Evolutionary conservation across 2,797 vertebrate species (phyloP), one percentile per base, ranked within the genome.

Genomic region (Ibycter americanus): DNA sequence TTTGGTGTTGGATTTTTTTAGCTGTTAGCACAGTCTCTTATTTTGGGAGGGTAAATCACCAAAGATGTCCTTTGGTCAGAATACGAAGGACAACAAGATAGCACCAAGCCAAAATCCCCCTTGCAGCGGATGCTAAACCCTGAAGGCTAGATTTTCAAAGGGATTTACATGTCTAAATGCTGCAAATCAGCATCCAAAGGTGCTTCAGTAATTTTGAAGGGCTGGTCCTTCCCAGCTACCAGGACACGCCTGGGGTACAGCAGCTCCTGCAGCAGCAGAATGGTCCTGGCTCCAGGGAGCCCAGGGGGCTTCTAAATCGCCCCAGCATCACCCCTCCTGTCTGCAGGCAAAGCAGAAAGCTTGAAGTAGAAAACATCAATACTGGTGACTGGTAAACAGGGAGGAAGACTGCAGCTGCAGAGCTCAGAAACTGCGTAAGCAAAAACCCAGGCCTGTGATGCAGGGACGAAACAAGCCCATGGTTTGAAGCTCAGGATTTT

Each of bases 351-450:
- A 85, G 87, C 74, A 93, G 81, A 93, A 94, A 93, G 56, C 81
- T 71, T 85, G 55, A 90, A 83, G 78, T 9, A 77, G 67, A 80
- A 94, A 94, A 67, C 44, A 67, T 89, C 90, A 77, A 9, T 92
- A 67, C n/a, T 80, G 63, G 83, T 76, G 66, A 63, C 51, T 66
- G 78, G 63, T 87, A 87, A 94, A 85, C 67, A 93, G 56, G 87
- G 72, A 91, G 86, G 74, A 77, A 71, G 67, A 85, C 89, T 96
- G 96, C 96, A 94, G 94, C 95, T 94, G 94, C 95, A 89, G 82
- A 89, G 82, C 84, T 63, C 52, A 92, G 76, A 95, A 96, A 80
- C 47, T 1, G 32, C 1, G 21, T 89, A 95, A 95, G 92, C 96
- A 95, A 92, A 96, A 97, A 63, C 8, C 31, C 58, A 36, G 49